Evolutionary conservation across 2,113 vertebrate species (phyloP).

Genomic region (Clarias macrocephalus): DNA sequence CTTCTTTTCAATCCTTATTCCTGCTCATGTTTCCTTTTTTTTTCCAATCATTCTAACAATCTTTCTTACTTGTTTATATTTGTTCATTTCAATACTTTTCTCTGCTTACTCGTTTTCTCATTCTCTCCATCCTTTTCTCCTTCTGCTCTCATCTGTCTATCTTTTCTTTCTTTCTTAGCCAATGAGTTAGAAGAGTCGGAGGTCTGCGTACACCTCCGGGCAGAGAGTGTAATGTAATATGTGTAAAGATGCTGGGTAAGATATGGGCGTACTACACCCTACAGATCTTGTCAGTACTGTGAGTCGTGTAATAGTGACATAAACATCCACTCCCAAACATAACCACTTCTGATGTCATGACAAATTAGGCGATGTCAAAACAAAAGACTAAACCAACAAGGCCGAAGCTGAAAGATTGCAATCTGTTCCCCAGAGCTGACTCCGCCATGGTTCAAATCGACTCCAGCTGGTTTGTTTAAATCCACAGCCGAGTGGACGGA

Average conservation of each 20-base stretch:
- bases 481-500: constrained; percentile 3
- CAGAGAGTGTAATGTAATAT: neutral
- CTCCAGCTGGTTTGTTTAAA: constrained; percentile 59
- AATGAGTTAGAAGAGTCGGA: neutral
- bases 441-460: constrained; percentile 58
- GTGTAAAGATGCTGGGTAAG: neutral
- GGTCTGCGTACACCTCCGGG: neutral
- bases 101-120: neutral
- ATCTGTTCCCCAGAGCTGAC: constrained; percentile 51
- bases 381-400: neutral
- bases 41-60: neutral
- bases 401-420: constrained; percentile 59
- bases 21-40: neutral
- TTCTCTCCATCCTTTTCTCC: accelerated
- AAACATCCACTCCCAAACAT: neutral
- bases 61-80: neutral
- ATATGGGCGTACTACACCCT: too few relatives aligned
- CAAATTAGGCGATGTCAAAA: constrained; percentile 42
- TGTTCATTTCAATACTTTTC: neutral
- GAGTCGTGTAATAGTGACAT: constrained; percentile 12
- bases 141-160: neutral
- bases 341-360: constrained; percentile 44
- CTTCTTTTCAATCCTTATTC: neutral
- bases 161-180: neutral
- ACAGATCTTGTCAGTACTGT: neutral